These are phyloP conservation scores for Micrastur ruficollis DNA, from an alignment of 2,797 vertebrate species.

Conservation along the genomic window DNA sequence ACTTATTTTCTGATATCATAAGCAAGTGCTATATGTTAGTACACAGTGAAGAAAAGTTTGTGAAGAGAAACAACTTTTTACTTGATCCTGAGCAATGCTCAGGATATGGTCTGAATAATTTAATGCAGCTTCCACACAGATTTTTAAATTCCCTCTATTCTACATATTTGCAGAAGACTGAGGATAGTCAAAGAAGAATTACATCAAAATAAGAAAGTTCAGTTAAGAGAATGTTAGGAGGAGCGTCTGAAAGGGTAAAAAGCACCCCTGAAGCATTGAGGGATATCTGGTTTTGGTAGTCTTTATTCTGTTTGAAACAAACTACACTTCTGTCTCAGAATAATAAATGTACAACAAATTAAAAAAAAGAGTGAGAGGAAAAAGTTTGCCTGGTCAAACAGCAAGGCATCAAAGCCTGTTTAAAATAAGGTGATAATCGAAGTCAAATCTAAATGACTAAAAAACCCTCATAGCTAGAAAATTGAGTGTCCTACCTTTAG, in stretches of 20 bases:
- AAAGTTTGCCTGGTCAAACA: background rate
- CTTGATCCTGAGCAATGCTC: background rate
- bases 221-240: background rate
- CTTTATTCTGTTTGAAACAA: background rate
- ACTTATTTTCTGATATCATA: background rate
- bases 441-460: background rate
- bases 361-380: background rate
- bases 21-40: background rate
- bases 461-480: background rate
- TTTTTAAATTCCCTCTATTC: background rate
- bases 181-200: background rate
- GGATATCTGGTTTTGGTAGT: background rate
- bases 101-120: background rate
- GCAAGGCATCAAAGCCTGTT: background rate
- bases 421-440: background rate
- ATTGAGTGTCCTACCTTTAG: background rate
- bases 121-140: background rate
- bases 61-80: background rate
- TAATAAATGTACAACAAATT: background rate
- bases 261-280: accelerated
- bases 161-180: background rate
- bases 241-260: background rate
- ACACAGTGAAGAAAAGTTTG: background rate
- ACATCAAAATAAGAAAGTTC: background rate
- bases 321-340: background rate